These are phyloP conservation scores for Labrus mixtus DNA, from an alignment of 2,113 vertebrate species.

Conservation along the genomic window DNA sequence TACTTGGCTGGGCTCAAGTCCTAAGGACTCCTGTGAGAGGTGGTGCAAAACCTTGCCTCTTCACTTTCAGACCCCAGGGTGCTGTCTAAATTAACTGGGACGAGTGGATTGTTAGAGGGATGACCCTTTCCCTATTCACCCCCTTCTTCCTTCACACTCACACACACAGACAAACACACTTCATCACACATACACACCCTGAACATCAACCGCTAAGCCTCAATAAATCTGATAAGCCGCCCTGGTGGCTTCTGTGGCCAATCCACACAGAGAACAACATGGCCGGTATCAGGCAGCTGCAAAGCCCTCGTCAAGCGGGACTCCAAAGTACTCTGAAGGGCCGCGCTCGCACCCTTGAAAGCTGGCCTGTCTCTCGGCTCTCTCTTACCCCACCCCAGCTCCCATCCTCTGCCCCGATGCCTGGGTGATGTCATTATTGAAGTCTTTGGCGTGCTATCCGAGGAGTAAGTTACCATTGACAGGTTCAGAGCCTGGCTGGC, in stretches of 20 bases:
- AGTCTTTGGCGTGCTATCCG: slow-evolving; percentile 89
- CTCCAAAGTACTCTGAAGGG: slow-evolving; percentile 92
- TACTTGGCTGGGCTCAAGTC: slow-evolving; percentile 50
- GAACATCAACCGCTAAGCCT: slow-evolving; percentile 75
- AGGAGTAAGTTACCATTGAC: slow-evolving; percentile 94
- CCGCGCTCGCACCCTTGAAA: slow-evolving; percentile 85
- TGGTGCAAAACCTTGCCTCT: slow-evolving; percentile 59
- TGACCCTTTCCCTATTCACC: slow-evolving; percentile 79
- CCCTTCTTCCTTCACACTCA: slow-evolving; percentile 45
- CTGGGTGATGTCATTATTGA: slow-evolving; percentile 97
- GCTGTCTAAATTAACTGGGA: slow-evolving; percentile 74
- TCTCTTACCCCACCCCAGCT: slow-evolving; percentile 76
- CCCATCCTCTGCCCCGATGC: slow-evolving; percentile 72
- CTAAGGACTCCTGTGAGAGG: slow-evolving; percentile 53
- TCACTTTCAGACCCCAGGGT: slow-evolving; percentile 67
- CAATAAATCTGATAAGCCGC: slow-evolving; percentile 83
- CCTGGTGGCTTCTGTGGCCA: slow-evolving; percentile 76
- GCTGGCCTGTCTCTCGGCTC: slow-evolving; percentile 80
- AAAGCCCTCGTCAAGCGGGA: slow-evolving; percentile 89
- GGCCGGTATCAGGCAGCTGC: slow-evolving; percentile 88
- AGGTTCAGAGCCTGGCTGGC: slow-evolving; percentile 91
- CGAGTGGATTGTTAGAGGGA: slow-evolving; percentile 68
- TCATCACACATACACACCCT: slow-evolving; percentile 69
- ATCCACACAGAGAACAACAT: slow-evolving; percentile 69
- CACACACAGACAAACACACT: slow-evolving; percentile 38